Evolutionary conservation across 2,113 vertebrate species (phyloP).

Genomic region (Martes martes): DNA sequence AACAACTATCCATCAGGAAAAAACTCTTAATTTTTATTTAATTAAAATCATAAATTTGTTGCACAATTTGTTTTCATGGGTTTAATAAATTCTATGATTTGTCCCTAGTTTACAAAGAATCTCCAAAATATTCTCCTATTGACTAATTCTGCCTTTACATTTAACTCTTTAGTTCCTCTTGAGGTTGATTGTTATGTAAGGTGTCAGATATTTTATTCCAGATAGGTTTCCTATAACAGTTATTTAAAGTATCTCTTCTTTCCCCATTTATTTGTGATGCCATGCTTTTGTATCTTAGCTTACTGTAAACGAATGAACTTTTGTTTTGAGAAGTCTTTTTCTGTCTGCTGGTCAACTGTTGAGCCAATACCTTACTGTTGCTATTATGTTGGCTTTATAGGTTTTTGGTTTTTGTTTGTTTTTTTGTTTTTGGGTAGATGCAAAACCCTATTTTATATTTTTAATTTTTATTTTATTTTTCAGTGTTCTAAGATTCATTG

Average conservation of each 20-base stretch:
- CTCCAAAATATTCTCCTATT: neutral
- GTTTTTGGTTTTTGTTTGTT: neutral
- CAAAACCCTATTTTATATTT: too few species aligned
- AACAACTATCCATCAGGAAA: neutral
- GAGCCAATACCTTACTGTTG: neutral
- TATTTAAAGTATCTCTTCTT: neutral
- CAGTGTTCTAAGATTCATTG: too few species aligned
- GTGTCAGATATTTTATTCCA: neutral
- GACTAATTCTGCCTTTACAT: neutral
- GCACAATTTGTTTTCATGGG: neutral
- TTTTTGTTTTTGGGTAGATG: too few species aligned
- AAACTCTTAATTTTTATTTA: neutral
- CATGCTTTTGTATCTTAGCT: neutral
- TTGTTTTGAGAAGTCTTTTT: neutral
- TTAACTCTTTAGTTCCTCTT: neutral
- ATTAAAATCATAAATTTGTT: neutral
- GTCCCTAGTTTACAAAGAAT: neutral
- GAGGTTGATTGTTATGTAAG: neutral
- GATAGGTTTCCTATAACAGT: neutral
- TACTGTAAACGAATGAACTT: neutral
- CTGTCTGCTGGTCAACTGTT: neutral
- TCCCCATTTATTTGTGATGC: neutral
- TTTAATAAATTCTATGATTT: neutral
- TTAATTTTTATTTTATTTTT: too few species aligned
- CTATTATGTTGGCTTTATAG: neutral